Evolutionary conservation across 2,113 vertebrate species (phyloP).

Genomic region (Pelobates fuscus): DNA sequence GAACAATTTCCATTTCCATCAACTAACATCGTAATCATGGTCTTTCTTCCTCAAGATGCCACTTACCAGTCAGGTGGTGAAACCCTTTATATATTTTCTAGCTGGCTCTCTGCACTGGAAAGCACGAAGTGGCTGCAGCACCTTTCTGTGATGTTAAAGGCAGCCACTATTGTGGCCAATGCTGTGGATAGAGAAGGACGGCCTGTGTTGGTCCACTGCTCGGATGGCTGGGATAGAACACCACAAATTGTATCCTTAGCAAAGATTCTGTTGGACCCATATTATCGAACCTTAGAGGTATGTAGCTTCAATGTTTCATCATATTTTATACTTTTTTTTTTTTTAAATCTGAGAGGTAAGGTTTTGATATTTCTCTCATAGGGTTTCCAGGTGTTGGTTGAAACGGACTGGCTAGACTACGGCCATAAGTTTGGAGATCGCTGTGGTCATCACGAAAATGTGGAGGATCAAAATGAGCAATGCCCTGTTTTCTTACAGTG

Average conservation of each 20-base stretch:
- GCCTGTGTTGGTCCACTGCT: slow-evolving; percentile 94
- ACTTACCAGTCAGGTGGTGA: slow-evolving; percentile 36
- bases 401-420: slow-evolving; percentile 95
- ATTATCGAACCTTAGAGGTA: slow-evolving; percentile 96
- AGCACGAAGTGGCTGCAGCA: slow-evolving; percentile 98
- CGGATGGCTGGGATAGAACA: slow-evolving; percentile 95
- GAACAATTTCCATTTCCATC: slow-evolving; percentile 29
- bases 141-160: slow-evolving; percentile 95
- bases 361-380: slow-evolving; percentile 53
- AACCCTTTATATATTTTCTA: slow-evolving; percentile 56
- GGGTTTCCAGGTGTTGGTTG: slow-evolving; percentile 96
- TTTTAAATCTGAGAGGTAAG: too few species aligned
- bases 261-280: slow-evolving; percentile 93
- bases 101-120: slow-evolving; percentile 95
- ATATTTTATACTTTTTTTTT: too few species aligned
- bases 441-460: slow-evolving; percentile 94
- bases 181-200: slow-evolving; percentile 91
- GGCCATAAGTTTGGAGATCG: slow-evolving; percentile 98
- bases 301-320: background rate
- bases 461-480: slow-evolving; percentile 92
- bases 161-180: slow-evolving; percentile 87
- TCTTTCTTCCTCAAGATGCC: slow-evolving; percentile 41
- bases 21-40: slow-evolving; percentile 29
- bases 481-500: slow-evolving; percentile 98
- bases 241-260: slow-evolving; percentile 93